Evolutionary conservation across 2,888 invertebrate species (phyloP), one percentile per base, ranked within the genome.

Genomic region (Drosophila kuntzei): DNA sequence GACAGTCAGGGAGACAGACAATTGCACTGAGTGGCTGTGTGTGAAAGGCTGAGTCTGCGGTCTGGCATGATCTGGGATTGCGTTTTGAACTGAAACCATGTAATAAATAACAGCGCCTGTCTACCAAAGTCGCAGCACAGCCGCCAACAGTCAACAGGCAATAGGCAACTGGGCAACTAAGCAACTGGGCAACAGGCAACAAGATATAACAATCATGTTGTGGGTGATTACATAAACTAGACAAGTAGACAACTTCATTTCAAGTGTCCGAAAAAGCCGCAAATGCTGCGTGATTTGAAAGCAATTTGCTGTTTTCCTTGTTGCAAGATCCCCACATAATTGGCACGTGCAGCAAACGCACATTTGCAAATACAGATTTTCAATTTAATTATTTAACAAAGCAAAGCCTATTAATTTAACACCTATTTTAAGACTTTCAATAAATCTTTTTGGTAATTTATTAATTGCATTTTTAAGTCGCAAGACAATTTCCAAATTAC

Each of bases 161-260:
- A 14, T 27, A n/a, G 14, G n/a, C 16, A 57, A 58, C 36, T n/a
- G 6, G 47, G 22, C 25, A 27, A 58, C 25, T 14, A 9, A 18
- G 39, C 57, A 50, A 53, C 54, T n/a, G 36, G 32, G 29, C 53
- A 66, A 57, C 62, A 11, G 36, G 22, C 57, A 64, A 59, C 63
- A 12, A 63, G 62, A 76, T 76, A 76, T 50, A 85, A 82, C 86
- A 85, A 87, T 83, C 88, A 85, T 74, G 86, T 85, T 87, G 83
- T 85, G 88, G 83, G 86, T 82, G 83, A 83, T 83, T 83, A 87
- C 86, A 83, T 83, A 83, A 83, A 82, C 83, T 67, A 74, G 76
- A 78, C 80, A 76, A 55, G 65, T 51, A 54, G 80, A 82, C 86
- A 84, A 87, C 81, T 83, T 79, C 74, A 87, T 83, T 87, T 76